phyloP scores from a whole-genome alignment of 2,797 vertebrate genomes.

The Columba guinea region DNA sequence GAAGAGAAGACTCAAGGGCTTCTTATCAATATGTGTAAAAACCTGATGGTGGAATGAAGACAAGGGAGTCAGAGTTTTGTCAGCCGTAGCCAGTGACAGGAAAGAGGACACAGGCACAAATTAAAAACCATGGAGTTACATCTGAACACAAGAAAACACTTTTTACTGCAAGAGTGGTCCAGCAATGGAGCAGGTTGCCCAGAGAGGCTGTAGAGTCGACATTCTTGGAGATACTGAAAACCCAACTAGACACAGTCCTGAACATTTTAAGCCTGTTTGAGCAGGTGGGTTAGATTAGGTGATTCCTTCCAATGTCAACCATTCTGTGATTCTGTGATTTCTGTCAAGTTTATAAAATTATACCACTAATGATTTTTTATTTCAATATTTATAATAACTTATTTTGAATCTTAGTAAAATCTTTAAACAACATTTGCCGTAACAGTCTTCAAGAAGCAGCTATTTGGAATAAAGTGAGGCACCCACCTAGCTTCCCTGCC shows the following conservation, averaged over 20 bases:
- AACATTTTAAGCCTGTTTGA: background rate
- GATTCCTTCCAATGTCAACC: background rate
- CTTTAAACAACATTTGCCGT: background rate
- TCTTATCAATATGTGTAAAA: background rate
- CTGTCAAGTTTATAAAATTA: background rate
- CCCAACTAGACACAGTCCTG: background rate
- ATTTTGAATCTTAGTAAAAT: background rate
- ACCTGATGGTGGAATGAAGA: background rate
- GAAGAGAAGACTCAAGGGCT: background rate
- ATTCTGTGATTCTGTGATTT: background rate
- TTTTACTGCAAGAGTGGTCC: background rate
- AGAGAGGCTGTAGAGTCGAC: background rate
- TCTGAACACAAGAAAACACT: background rate
- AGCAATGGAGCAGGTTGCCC: background rate
- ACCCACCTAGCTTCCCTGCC: background rate
- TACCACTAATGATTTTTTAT: background rate
- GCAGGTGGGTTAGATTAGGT: background rate
- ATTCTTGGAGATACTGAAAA: background rate
- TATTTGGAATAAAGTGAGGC: background rate
- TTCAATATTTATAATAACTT: background rate
- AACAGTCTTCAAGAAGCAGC: background rate
- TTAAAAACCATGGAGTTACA: background rate
- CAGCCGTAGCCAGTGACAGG: background rate
- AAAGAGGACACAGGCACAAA: background rate
- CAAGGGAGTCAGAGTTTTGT: background rate